Evolutionary conservation across 2,113 vertebrate genomes (phyloP).

Genomic region (Mormyrus iriodes): DNA sequence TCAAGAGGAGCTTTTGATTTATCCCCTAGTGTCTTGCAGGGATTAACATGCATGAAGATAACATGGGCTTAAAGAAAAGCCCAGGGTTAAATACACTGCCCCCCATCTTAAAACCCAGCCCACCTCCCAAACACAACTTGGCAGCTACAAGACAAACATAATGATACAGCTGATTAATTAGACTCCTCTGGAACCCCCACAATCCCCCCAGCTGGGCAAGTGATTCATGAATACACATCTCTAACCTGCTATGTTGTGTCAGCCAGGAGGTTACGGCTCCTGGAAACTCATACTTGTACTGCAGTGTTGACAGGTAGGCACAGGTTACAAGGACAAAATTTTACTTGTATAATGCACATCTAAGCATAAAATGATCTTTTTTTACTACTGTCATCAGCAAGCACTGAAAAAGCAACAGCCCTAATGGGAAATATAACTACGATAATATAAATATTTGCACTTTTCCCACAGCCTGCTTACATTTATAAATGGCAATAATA

Average conservation of each 20-base stretch:
- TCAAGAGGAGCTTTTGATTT: constrained; percentile 24
- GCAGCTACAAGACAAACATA: constrained; percentile 79
- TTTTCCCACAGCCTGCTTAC: constrained; percentile 18
- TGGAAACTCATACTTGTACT: constrained; percentile 57
- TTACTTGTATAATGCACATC: constrained; percentile 66
- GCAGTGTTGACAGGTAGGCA: constrained; percentile 64
- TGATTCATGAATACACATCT: constrained; percentile 78
- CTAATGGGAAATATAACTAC: neutral
- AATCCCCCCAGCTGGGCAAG: constrained; percentile 64
- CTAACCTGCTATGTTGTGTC: constrained; percentile 72
- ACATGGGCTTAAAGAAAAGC: constrained; percentile 46
- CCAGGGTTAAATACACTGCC: constrained; percentile 69
- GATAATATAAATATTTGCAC: constrained; percentile 11
- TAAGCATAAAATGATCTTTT: constrained; percentile 2
- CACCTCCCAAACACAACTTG: constrained; percentile 66
- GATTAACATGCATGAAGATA: constrained; percentile 32
- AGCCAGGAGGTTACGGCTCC: constrained; percentile 73
- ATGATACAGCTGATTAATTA: constrained; percentile 81
- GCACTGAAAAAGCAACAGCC: neutral
- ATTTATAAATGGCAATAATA: constrained; percentile 29
- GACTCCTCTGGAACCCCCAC: constrained; percentile 58
- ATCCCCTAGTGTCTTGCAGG: constrained; percentile 21
- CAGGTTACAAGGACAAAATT: constrained; percentile 72
- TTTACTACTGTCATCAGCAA: neutral
- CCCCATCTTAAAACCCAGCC: constrained; percentile 55